Evolutionary conservation across 2,888 invertebrate species (phyloP).

Genomic region (Tanypteryx hageni): DNA sequence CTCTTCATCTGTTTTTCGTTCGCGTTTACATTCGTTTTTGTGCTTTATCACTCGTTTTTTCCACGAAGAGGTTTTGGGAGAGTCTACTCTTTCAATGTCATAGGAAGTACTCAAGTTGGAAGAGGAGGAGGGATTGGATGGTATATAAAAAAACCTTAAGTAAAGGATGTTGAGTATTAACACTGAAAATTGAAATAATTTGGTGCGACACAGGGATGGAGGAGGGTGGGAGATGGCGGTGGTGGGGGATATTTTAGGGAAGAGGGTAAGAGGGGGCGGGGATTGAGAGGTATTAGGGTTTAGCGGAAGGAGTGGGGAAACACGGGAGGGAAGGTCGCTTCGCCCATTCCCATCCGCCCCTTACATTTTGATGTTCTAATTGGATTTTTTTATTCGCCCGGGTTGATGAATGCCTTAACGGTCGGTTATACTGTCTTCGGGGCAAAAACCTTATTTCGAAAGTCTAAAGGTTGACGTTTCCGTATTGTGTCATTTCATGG

Average conservation of each 20-base stretch:
- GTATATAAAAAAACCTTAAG: background rate
- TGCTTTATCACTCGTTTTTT: background rate
- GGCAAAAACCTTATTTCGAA: slow-evolving; percentile 38
- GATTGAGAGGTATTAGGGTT: background rate
- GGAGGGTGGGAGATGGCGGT: background rate
- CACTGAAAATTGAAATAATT: background rate
- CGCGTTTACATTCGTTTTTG: background rate
- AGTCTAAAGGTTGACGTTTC: slow-evolving; percentile 39
- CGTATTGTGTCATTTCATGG: slow-evolving; percentile 53
- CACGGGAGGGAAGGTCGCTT: background rate
- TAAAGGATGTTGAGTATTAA: background rate
- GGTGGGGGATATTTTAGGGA: background rate
- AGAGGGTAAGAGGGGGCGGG: background rate
- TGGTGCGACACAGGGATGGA: background rate
- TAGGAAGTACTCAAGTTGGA: background rate
- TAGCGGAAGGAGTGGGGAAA: background rate
- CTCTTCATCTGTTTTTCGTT: background rate
- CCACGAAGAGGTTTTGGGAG: background rate
- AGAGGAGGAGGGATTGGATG: background rate
- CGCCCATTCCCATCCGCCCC: background rate
- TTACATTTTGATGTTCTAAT: slow-evolving; percentile 34
- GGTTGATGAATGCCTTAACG: slow-evolving; percentile 41
- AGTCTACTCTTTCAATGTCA: slow-evolving; percentile 21
- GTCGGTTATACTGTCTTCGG: slow-evolving; percentile 9
- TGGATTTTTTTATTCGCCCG: slow-evolving; percentile 9